Conservation (phyloP, 2,888 invertebrate genomes). For the Drosophila paracracens region DNA sequence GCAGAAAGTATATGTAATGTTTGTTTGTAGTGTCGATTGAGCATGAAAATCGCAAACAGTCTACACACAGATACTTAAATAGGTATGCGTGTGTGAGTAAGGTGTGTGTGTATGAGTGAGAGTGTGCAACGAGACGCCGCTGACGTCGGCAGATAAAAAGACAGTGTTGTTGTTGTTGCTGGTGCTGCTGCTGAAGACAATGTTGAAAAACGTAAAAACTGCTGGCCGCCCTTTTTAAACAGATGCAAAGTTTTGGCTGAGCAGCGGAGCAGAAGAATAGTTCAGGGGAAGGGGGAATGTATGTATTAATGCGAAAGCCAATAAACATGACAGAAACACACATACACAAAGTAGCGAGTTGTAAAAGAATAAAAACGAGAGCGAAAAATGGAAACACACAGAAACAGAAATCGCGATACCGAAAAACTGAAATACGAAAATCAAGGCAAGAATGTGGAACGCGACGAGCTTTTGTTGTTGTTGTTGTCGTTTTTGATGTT, state of each 20-base stretch:
- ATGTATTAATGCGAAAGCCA: constrained; percentile 39
- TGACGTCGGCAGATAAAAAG: constrained; percentile 65
- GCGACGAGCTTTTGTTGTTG: constrained; percentile 38
- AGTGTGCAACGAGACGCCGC: constrained; percentile 56
- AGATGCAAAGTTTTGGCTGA: constrained; percentile 13
- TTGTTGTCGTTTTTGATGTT: constrained; percentile 36
- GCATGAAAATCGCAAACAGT: constrained; percentile 62
- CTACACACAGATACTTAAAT: constrained; percentile 1
- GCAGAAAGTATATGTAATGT: constrained; percentile 38
- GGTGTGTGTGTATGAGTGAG: constrained; percentile 13
- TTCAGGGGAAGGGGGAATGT: background rate
- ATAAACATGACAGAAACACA: constrained; percentile 28
- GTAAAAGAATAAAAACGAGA: constrained; percentile 66
- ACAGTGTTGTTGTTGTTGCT: constrained; percentile 26
- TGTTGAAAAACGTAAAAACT: constrained; percentile 51
- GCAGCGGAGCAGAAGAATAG: background rate
- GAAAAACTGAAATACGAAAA: constrained; percentile 34
- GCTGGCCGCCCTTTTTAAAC: constrained; percentile 16
- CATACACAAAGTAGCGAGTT: constrained; percentile 46
- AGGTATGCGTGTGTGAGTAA: background rate
- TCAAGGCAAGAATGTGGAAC: constrained; percentile 79
- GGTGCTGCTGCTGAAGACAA: constrained; percentile 32
- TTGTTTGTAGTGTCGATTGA: constrained; percentile 50
- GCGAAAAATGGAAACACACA: constrained; percentile 71
- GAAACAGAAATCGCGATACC: constrained; percentile 55